Conservation (phyloP, 2,797 vertebrate species). For the Arnoldichthys spilopterus region DNA sequence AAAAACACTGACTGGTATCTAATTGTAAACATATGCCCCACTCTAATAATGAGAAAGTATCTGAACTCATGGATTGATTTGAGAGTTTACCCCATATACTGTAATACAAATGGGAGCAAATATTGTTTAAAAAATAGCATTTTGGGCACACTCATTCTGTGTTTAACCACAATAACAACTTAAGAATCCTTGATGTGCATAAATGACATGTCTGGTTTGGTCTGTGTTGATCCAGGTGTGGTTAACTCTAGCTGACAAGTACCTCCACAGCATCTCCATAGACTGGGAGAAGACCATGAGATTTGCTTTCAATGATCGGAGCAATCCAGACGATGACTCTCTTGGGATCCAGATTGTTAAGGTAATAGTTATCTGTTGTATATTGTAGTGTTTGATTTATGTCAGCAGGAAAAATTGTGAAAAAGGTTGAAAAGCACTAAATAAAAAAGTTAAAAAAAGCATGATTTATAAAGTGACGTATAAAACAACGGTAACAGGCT, state of each 20-base stretch:
- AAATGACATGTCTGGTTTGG: conserved; percentile 58
- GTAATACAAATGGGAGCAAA: too few relatives aligned
- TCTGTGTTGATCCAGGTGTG: conserved; percentile 83
- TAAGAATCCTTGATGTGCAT: background rate
- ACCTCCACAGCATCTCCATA: conserved; percentile 95
- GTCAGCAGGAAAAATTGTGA: background rate
- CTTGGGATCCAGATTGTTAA: conserved; percentile 99
- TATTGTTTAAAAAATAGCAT: too few relatives aligned
- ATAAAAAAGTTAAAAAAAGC: background rate
- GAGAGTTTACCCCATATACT: too few relatives aligned
- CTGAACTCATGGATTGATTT: too few relatives aligned
- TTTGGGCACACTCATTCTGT: too few relatives aligned
- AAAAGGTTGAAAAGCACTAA: background rate
- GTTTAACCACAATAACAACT: background rate
- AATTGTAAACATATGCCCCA: too few relatives aligned
- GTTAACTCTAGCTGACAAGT: conserved; percentile 95
- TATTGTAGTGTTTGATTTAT: background rate
- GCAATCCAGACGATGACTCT: conserved; percentile 97
- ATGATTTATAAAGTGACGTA: background rate
- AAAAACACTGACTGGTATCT: too few relatives aligned
- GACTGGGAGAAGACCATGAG: conserved; percentile 99
- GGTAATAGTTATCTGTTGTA: conserved; percentile 20
- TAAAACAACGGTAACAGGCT: conserved; percentile 2
- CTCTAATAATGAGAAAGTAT: too few relatives aligned
- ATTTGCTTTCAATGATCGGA: conserved; percentile 98